Evolutionary conservation across 1,140 invertebrate species (phyloP), one percentile per base, ranked within the genome.

Genomic region (Drosophila funebris): DNA sequence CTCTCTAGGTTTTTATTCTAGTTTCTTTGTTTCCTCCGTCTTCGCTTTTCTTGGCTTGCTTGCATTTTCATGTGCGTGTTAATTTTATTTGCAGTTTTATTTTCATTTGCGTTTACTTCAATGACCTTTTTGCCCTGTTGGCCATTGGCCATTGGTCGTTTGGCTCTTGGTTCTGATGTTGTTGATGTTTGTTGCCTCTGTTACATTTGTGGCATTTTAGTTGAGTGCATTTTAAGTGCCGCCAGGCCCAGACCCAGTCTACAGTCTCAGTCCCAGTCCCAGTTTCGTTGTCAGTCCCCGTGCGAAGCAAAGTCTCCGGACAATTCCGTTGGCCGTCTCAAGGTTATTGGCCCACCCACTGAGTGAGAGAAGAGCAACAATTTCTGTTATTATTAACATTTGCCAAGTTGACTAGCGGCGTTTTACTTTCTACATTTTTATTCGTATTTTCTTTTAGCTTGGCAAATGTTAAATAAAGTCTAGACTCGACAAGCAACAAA

Each of bases 61-160:
- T 70, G 60, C 58, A 73, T 61, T 73, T 76, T 77, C 46, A 70
- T 70, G 58, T 64, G 75, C 64, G 66, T 71, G 75, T 63, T 77
- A 77, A 77, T 77, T 77, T 77, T 77, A 77, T 77, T 77, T 77
- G 53, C 72, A 75, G 70, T 76, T 76, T 76, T 76, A 76, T 76
- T 76, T 76, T 63, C 71, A 62, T 74, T 73, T 76, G 57, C 70
- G 57, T 43, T 74, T 74, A 54, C 60, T 70, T 77, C 54, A 74
- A 70, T 71, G 72, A 74, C 64, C 75, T 77, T 74, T 77, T 57
- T 64, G 62, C 63, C 44, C 53, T 44, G 44, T 63, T 61, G 44
- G 41, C 62, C 50, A 37, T 37, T 73, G 64, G 39, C 57, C 33
- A 29, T 56, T 7, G 67, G 43, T 36, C 70, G 36, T 29, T 54